These are phyloP conservation scores for Tachina lurida DNA, from an alignment of 2,888 invertebrate species.

Conservation along the genomic window DNA sequence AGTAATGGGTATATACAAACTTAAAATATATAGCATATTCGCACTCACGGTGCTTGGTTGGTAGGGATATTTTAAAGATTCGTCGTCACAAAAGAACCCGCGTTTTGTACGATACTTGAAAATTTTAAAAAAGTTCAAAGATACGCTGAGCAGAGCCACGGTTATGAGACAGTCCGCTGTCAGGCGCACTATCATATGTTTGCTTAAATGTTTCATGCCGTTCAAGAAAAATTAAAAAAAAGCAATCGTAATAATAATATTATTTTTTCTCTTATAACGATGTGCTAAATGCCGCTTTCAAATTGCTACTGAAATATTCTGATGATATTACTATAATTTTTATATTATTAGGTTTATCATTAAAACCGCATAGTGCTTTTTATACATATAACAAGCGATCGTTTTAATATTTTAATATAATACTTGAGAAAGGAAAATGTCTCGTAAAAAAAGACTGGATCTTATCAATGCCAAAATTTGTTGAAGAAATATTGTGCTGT, in stretches of 20 bases:
- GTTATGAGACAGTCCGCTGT: conserved; percentile 4
- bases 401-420: neutral
- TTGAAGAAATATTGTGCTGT: too few relatives aligned
- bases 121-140: conserved; percentile 22
- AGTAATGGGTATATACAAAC: conserved; percentile 68
- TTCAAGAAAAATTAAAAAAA: too few relatives aligned
- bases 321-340: neutral
- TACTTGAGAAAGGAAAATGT: neutral
- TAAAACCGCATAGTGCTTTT: neutral
- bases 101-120: conserved; percentile 67
- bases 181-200: neutral
- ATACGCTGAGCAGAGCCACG: neutral
- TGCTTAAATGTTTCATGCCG: neutral
- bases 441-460: neutral
- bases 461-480: too few relatives aligned
- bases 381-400: too few relatives aligned
- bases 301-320: neutral
- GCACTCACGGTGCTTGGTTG: conserved; percentile 71
- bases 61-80: conserved; percentile 76
- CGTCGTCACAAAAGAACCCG: conserved; percentile 78
- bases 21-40: neutral
- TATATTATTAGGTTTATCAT: neutral
- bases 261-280: neutral
- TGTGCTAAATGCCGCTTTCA: neutral
- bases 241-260: too few relatives aligned